A percentile compares a stretch with the other conserved stretches of the same genome.
phyloP scores from a whole-genome alignment of 2,113 vertebrate species.

The Oophaga pumilio region DNA sequence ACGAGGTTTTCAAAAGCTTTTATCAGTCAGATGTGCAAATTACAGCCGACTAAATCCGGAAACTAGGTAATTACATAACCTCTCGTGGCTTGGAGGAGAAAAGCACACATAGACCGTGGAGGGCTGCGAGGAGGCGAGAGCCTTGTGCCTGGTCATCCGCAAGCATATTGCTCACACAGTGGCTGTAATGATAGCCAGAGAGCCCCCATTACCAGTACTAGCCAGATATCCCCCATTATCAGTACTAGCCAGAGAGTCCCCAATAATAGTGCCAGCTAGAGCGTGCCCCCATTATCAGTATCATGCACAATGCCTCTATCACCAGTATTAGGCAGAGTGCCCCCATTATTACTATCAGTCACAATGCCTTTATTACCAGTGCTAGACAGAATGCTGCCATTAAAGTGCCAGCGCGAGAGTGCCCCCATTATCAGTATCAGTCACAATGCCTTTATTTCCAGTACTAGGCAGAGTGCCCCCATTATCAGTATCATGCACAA shows the following conservation, averaged over 20 bases:
- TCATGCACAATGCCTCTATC: no score
- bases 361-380: no score
- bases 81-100: background rate
- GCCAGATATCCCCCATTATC: no score
- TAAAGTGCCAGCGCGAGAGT: background rate
- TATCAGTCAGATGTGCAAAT: conserved; percentile 56
- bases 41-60: conserved; percentile 26
- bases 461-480: background rate
- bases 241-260: no score
- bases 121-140: background rate
- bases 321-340: background rate
- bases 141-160: background rate
- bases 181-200: no score
- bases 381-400: background rate
- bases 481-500: background rate
- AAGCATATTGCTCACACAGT: no score
- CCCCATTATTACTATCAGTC: no score
- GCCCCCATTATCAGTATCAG: background rate
- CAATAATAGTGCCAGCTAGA: background rate
- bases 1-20: conserved; percentile 38
- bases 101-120: background rate
- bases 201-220: no score
- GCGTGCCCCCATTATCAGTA: background rate
- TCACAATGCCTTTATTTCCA: no score
- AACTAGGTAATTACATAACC: conserved; percentile 29